Percentiles rank a stretch among this genome's conserved stretches.
These are phyloP conservation scores for Prunella fulvescens DNA, from an alignment of 2,113 vertebrate species.

Conservation along the genomic window DNA sequence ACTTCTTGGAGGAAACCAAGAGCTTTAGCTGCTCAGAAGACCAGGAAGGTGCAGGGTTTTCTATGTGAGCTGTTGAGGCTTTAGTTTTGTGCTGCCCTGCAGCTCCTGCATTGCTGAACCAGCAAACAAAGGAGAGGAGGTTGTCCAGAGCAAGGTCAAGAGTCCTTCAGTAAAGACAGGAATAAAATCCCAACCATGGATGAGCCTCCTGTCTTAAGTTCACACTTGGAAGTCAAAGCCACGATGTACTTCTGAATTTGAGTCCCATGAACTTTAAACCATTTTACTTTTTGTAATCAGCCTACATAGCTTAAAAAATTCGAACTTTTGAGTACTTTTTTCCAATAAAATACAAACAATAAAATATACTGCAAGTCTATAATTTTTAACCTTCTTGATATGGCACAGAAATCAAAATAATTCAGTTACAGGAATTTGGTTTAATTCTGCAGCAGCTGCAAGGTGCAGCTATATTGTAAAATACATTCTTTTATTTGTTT, in stretches of 20 bases:
- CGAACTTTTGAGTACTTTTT: not conserved
- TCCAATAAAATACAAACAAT: not conserved
- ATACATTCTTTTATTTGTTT: not conserved
- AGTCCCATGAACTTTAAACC: not conserved
- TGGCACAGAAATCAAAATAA: slow-evolving; percentile 13
- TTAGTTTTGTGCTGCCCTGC: not conserved
- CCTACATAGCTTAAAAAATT: not conserved
- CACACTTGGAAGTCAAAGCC: not conserved
- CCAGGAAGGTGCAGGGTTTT: not conserved
- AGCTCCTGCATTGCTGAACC: not conserved
- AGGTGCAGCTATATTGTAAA: not conserved
- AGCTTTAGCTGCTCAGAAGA: not conserved
- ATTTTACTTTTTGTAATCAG: not conserved
- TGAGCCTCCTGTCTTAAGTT: not conserved
- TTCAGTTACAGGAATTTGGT: not conserved
- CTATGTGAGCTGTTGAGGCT: not conserved
- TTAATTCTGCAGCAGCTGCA: not conserved
- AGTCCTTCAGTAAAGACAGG: not conserved
- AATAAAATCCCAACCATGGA: not conserved
- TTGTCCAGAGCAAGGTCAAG: not conserved
- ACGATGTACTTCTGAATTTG: not conserved
- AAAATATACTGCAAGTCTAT: not conserved
- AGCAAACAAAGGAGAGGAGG: not conserved
- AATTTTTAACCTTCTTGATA: slow-evolving; percentile 18
- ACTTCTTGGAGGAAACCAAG: not conserved